Conservation (phyloP, 2,888 invertebrate species). For the Tholera decimalis region DNA sequence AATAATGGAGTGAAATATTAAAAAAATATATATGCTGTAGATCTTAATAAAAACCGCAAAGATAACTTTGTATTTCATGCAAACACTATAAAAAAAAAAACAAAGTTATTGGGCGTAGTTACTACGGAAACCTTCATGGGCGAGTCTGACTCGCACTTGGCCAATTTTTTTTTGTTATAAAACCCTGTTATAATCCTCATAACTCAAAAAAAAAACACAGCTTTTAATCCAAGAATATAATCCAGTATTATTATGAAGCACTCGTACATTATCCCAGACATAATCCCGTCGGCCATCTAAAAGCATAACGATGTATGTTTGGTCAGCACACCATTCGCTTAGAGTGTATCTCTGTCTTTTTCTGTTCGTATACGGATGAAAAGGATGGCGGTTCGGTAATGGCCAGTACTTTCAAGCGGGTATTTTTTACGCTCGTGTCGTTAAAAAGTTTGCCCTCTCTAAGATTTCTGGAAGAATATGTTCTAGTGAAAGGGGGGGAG, state of each 20-base stretch:
- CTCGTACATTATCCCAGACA: constrained; percentile 50
- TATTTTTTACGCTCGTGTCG: constrained; percentile 66
- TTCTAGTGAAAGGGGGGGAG: neutral
- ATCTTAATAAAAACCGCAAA: too few species aligned
- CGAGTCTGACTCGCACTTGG: too few species aligned
- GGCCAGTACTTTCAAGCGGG: constrained; percentile 50
- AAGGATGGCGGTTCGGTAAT: constrained; percentile 42
- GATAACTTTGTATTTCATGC: too few species aligned
- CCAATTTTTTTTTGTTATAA: neutral
- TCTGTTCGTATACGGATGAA: constrained; percentile 9
- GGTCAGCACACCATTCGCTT: constrained; percentile 70
- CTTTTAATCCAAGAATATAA: constrained; percentile 55
- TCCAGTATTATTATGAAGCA: constrained; percentile 50
- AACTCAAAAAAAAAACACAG: constrained; percentile 46
- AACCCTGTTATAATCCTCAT: constrained; percentile 30
- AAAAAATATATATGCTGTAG: too few species aligned
- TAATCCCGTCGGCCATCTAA: constrained; percentile 73
- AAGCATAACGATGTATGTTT: constrained; percentile 79
- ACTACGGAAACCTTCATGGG: too few species aligned
- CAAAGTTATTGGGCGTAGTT: too few species aligned
- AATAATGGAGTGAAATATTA: too few species aligned
- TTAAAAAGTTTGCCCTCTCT: constrained; percentile 70
- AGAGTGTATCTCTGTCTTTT: constrained; percentile 50
- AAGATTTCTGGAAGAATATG: constrained; percentile 61
- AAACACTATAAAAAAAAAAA: too few species aligned